phyloP scores from a whole-genome alignment of 1,140 invertebrate species.

The Sycophila sp. region DNA sequence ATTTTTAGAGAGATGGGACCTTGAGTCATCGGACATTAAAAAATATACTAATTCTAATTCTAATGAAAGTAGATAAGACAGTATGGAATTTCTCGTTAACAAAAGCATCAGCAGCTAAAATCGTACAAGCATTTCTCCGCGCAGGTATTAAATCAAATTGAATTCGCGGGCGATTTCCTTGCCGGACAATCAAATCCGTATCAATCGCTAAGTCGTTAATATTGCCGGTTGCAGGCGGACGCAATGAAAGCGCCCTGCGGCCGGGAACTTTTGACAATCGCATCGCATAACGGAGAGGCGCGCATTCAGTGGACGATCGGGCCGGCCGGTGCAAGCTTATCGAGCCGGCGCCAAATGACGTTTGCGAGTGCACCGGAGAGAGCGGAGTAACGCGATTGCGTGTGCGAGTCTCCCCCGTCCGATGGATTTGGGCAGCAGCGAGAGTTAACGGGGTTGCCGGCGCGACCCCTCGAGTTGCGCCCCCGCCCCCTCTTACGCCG shows the following conservation, averaged over 20 bases:
- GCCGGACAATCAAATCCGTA: constrained; percentile 15
- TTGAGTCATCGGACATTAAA: too few species aligned
- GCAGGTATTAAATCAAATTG: too few species aligned
- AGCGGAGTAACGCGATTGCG: constrained; percentile 31
- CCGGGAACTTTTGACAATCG: constrained; percentile 29
- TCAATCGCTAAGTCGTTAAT: constrained; percentile 27
- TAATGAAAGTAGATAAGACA: too few species aligned
- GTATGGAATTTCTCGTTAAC: too few species aligned
- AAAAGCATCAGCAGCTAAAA: too few species aligned
- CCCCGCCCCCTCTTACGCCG: constrained; percentile 38
- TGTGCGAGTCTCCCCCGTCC: constrained; percentile 47
- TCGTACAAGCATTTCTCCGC: too few species aligned
- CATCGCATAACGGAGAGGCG: too few species aligned
- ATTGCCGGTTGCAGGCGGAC: not conserved
- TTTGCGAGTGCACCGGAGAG: constrained; percentile 45
- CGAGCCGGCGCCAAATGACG: constrained; percentile 46
- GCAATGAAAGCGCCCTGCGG: not conserved
- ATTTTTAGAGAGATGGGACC: too few species aligned
- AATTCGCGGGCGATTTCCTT: not conserved
- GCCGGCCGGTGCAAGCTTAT: constrained; percentile 3
- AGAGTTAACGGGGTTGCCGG: constrained; percentile 59
- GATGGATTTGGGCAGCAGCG: constrained; percentile 61
- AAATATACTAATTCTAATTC: too few species aligned
- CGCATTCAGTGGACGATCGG: constrained; percentile 6
- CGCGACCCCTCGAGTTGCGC: constrained; percentile 54